phyloP scores from a whole-genome alignment of 2,797 vertebrate genomes.

The Chelmon rostratus region DNA sequence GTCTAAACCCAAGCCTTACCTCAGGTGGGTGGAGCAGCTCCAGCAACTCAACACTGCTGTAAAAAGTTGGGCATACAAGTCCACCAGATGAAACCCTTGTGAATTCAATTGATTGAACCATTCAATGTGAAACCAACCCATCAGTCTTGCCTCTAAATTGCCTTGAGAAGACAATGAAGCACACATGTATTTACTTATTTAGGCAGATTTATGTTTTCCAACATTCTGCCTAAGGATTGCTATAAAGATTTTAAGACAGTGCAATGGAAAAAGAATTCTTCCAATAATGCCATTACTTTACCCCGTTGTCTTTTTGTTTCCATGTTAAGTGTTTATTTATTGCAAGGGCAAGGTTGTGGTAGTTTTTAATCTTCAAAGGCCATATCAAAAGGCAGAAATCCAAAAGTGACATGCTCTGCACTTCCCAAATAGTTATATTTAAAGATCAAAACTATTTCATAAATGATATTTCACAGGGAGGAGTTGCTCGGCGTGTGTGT shows the following conservation, averaged over 20 bases:
- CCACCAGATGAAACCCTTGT: slow-evolving; percentile 6
- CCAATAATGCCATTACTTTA: neutral
- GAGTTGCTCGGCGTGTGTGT: slow-evolving; percentile 48
- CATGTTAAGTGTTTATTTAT: slow-evolving; percentile 67
- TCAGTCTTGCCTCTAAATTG: slow-evolving; percentile 3
- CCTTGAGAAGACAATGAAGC: slow-evolving; percentile 29
- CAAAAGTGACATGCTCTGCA: slow-evolving; percentile 48
- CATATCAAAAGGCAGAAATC: slow-evolving; percentile 60
- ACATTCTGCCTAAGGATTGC: slow-evolving; percentile 23
- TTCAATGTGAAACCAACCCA: slow-evolving; percentile 14
- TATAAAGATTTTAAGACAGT: slow-evolving; percentile 31
- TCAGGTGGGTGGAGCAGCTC: slow-evolving; percentile 89
- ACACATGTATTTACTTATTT: slow-evolving; percentile 18
- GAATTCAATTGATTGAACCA: slow-evolving; percentile 14
- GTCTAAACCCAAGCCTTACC: slow-evolving; percentile 95
- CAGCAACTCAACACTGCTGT: neutral
- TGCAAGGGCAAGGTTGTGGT: slow-evolving; percentile 51
- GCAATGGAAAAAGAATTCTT: slow-evolving; percentile 23
- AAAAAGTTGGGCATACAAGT: slow-evolving; percentile 8
- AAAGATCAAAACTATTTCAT: slow-evolving; percentile 77
- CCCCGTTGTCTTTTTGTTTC: slow-evolving; percentile 40
- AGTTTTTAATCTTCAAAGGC: slow-evolving; percentile 74
- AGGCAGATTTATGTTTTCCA: slow-evolving; percentile 44
- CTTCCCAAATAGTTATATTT: slow-evolving; percentile 70
- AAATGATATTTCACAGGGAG: slow-evolving; percentile 75